Conservation (phyloP, 1,140 invertebrate species). For the Helicoverpa armigera region DNA sequence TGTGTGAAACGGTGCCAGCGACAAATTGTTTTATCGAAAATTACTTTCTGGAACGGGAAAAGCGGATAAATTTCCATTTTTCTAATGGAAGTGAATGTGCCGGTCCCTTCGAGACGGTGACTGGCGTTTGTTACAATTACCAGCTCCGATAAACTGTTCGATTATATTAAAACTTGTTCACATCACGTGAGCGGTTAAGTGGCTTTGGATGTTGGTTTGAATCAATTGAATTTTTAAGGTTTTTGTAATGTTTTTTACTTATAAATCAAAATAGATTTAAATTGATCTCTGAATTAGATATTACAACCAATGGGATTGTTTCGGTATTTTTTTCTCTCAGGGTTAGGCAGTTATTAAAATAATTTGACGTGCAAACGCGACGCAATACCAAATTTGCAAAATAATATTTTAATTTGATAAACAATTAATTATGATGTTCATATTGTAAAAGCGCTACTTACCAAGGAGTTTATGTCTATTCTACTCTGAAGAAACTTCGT, state of each 20-base stretch:
- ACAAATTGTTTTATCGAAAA: slow-evolving; percentile 80
- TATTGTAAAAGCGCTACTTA: no score
- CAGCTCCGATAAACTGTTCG: slow-evolving; percentile 36
- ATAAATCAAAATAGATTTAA: neutral
- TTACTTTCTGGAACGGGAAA: slow-evolving; percentile 67
- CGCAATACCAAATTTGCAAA: no score
- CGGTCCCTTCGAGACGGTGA: slow-evolving; percentile 42
- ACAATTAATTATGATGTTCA: no score
- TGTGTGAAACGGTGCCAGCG: slow-evolving; percentile 63
- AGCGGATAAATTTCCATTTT: slow-evolving; percentile 72
- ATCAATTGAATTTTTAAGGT: neutral
- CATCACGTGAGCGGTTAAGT: slow-evolving; percentile 14
- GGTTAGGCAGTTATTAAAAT: no score
- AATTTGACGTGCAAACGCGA: no score
- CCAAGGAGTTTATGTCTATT: no score
- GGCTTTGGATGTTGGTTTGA: neutral
- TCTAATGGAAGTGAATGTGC: slow-evolving; percentile 68
- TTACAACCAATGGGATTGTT: no score
- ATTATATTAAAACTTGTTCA: slow-evolving; percentile 33
- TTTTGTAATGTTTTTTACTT: no score
- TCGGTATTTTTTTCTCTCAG: no score
- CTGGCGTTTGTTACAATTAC: slow-evolving; percentile 58
- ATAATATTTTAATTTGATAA: no score
- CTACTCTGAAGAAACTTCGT: no score
- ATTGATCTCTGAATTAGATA: no score